Evolutionary conservation across 2,113 vertebrate species (phyloP), one percentile per base, ranked within the genome.

Genomic region (Alethe diademata): DNA sequence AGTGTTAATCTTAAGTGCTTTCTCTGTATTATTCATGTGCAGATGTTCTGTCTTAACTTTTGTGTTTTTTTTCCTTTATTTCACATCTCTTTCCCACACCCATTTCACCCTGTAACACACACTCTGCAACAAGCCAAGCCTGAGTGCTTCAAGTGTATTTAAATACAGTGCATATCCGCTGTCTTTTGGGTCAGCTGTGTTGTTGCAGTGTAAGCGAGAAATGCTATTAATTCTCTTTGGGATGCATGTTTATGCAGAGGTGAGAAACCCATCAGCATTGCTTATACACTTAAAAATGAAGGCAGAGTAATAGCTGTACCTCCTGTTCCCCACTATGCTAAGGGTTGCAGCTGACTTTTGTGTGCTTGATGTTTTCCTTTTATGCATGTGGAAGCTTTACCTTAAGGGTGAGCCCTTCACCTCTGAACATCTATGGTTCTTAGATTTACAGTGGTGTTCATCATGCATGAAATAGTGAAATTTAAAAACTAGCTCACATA

Each of bases 131-230:
- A 64, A 78, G 40, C 56, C 51, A 57, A 76, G 65, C 42, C 75
- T 14, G 57, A 93, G 51, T 88, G 62, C 50, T 92, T 92, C 50
- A 80, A 50, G n/a, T 86, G 8, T 79, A 18, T 94, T 95, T 93
- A 85, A 95, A 90, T 94, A 62, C 42, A 88, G 57, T 70, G 38
- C 54, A 84, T 90, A 81, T 62, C 93, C 71, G 85, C 36, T 28
- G 73, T 94, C 38, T 64, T 42, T 83, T 54, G 82, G 76, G 78
- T 91, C 70, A 53, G 58, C 78, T 84, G 45, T 64, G 58, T 74
- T 5, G 3, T 47, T 92, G 58, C 74, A 85, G 48, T 38, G 42
- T 83, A 28, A 90, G 70, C n/a, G 70, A 73, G 78, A 80, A 75
- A 18, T 38, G 56, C 45, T 92, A 65, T 4, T 81, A 75, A 85